Evolutionary conservation across 2,888 invertebrate genomes (phyloP), one percentile per base, ranked within the genome.

Genomic region (Brenthis hecate): DNA sequence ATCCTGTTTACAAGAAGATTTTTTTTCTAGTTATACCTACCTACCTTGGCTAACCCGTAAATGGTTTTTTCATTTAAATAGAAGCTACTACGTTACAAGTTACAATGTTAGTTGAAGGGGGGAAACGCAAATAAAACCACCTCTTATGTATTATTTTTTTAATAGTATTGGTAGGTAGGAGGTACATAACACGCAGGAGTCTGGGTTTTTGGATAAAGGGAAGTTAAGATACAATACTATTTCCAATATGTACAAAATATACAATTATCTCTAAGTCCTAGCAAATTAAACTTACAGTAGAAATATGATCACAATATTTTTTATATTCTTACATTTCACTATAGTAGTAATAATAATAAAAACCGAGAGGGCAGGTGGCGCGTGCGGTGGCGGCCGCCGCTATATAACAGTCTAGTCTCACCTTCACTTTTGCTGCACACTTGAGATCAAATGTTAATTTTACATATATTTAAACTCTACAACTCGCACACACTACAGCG

Each of bases 101-200:
- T 48, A 14, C 32, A 19, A 1, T 32, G 32, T 13, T n/a, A 56
- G 14, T 16, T 19, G 14, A 28, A 43, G 36, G 16, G 6, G 48
- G 53, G 32, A 43, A 14, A 23, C n/a, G 2, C 2, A 76, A 78
- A 80, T 78, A 80, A 85, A 83, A 81, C 80, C 78, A 77, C 74
- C 65, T 32, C 78, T 81, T 88, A 88, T 91, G 91, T 93, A 92
- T 92, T 93, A 91, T 92, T 93, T 92, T 91, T 93, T 93, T 93
- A 93, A 93, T 93, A 92, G 92, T 93, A 93, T 92, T 93, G 93
- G 93, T 93, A 93, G 92, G 92, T 93, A 93, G 91, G 92, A 93
- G 92, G 92, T 93, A 93, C 92, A 93, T 93, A 93, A 93, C 93
- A 93, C 93, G 89, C 93, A 92, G 91, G 91, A 90, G 86, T 90